A percentile compares a stretch with the other conserved stretches of the same genome.
Conservation (phyloP, 1,140 invertebrate species). For the Seison nebaliae region DNA sequence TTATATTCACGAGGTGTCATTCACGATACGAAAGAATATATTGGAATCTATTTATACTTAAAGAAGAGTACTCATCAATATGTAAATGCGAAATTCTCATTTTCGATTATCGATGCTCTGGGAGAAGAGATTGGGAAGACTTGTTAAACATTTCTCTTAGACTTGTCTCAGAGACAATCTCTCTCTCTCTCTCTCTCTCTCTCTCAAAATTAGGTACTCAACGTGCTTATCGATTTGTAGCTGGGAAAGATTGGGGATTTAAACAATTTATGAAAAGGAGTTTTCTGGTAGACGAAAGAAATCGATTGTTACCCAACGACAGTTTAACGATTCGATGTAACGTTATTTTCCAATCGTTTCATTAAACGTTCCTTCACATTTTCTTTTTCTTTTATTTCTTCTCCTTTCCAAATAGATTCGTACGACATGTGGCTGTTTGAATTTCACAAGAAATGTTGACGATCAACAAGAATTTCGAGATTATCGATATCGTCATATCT, state of each 20-base stretch:
- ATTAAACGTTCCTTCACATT: no score
- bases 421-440: no score
- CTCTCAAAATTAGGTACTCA: no score
- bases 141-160: neutral
- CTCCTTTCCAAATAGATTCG: no score
- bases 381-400: no score
- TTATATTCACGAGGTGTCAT: constrained; percentile 78
- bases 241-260: constrained; percentile 99
- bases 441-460: no score
- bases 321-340: constrained; percentile 98
- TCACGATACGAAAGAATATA: constrained; percentile 97
- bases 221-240: constrained; percentile 83
- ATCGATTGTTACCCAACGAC: constrained; percentile 82
- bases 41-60: constrained; percentile 84
- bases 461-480: no score
- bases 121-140: constrained; percentile 80
- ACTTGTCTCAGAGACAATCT: neutral
- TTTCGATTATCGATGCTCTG: constrained; percentile 97
- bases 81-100: constrained; percentile 98
- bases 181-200: constrained; percentile 25
- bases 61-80: constrained; percentile 85
- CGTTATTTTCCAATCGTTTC: no score
- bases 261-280: constrained; percentile 96
- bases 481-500: no score
- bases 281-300: constrained; percentile 86